A percentile compares a stretch with the other conserved stretches of the same genome.
Evolutionary conservation across 2,113 vertebrate species (phyloP).

Genomic region (Nansenia antarctica): DNA sequence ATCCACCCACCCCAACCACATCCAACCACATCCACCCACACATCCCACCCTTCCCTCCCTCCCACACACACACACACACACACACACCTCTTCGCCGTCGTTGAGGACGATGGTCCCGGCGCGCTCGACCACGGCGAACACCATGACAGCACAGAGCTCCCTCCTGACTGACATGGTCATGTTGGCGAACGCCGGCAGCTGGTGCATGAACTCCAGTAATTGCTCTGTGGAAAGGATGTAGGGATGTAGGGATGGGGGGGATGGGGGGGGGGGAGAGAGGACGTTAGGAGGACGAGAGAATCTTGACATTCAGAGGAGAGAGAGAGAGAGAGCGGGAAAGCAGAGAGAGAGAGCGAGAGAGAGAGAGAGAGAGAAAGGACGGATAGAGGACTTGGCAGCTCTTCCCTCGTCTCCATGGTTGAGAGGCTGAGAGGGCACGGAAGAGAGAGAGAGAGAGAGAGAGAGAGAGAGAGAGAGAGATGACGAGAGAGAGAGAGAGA

Average conservation of each 20-base stretch:
- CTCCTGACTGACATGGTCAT: constrained; percentile 98
- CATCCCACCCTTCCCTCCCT: too few relatives aligned
- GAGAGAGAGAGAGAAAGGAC: background rate
- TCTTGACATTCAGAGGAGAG: background rate
- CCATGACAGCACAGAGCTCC: constrained; percentile 98
- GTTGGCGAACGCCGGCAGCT: constrained; percentile 96
- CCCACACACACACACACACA: constrained; percentile 66
- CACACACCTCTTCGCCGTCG: constrained; percentile 94
- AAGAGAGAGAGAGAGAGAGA: background rate
- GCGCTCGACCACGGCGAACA: constrained; percentile 96
- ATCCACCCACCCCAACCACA: background rate
- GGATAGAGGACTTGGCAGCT: background rate
- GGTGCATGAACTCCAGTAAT: constrained; percentile 99
- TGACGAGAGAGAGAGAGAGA: background rate
- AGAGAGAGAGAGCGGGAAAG: constrained; percentile 3
- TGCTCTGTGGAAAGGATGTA: constrained; percentile 84
- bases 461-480: background rate
- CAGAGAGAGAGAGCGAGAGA: background rate
- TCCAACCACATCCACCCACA: background rate
- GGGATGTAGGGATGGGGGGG: constrained; percentile 25
- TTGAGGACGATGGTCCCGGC: constrained; percentile 96
- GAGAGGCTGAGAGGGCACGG: background rate
- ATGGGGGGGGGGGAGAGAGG: background rate
- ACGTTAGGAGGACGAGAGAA: constrained; percentile 4
- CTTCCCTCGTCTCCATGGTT: background rate